Evolutionary conservation across 1,140 invertebrate genomes (phyloP).

Genomic region (Galleria mellonella): DNA sequence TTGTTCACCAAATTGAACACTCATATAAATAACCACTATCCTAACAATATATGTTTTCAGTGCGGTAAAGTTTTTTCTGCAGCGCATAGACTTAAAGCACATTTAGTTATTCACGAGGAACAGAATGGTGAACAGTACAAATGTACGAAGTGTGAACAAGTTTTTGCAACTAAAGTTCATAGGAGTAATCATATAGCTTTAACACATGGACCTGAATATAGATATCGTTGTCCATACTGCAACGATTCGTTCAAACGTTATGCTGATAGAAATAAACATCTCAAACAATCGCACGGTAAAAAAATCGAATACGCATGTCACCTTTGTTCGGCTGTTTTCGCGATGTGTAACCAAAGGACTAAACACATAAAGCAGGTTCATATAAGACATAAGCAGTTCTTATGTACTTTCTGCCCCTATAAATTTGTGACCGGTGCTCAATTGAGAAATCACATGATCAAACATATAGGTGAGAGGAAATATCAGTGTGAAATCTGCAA

Average conservation of each 20-base stretch:
- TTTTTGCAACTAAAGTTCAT: constrained; percentile 33
- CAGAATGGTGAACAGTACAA: constrained; percentile 23
- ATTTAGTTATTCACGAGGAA: constrained; percentile 44
- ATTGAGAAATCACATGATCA: constrained; percentile 52
- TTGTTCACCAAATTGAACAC: constrained; percentile 52
- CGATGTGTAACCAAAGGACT: constrained; percentile 49
- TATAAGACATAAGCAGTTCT: constrained; percentile 50
- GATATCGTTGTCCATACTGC: constrained; percentile 66
- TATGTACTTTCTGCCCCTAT: constrained; percentile 55
- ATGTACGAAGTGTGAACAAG: constrained; percentile 51
- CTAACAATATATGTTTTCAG: constrained; percentile 55
- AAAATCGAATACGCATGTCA: constrained; percentile 57
- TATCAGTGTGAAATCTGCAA: constrained; percentile 65
- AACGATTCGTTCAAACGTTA: constrained; percentile 70
- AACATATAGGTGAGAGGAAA: constrained; percentile 43
- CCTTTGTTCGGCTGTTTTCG: constrained; percentile 51
- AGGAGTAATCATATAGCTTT: constrained; percentile 40
- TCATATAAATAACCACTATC: constrained; percentile 62
- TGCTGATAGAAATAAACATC: constrained; percentile 61
- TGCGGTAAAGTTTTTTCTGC: constrained; percentile 60
- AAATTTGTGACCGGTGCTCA: constrained; percentile 49
- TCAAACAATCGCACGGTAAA: constrained; percentile 51
- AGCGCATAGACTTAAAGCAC: constrained; percentile 37
- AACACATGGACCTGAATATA: constrained; percentile 29
- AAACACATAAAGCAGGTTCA: constrained; percentile 63